A percentile compares a stretch with the other conserved stretches of the same genome.
phyloP scores from a whole-genome alignment of 2,113 vertebrate genomes.

The Phalacrocorax aristotelis region DNA sequence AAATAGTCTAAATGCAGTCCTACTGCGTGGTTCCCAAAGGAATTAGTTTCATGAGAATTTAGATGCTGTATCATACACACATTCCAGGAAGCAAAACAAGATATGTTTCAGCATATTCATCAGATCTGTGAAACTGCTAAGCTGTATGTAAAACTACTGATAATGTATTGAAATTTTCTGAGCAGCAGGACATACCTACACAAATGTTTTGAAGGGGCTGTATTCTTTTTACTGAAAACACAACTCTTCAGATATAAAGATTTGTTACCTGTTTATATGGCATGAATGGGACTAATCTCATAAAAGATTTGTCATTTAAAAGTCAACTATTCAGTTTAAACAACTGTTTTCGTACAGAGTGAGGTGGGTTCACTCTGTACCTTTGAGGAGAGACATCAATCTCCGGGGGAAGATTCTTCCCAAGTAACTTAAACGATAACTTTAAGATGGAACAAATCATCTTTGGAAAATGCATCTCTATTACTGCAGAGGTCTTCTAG shows the following conservation, averaged over 20 bases:
- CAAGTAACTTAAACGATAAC: not conserved
- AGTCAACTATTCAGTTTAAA: not conserved
- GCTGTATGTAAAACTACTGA: not conserved
- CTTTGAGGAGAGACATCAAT: not conserved
- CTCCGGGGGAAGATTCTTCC: not conserved
- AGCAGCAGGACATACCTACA: not conserved
- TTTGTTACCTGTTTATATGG: not conserved
- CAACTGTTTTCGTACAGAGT: not conserved
- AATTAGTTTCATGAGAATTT: not conserved
- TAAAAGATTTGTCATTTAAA: not conserved
- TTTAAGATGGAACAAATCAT: not conserved
- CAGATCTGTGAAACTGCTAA: not conserved
- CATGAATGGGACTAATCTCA: not conserved
- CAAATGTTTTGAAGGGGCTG: not conserved
- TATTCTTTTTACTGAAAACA: not conserved
- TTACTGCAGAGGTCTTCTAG: not conserved
- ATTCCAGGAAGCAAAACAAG: not conserved
- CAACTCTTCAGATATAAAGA: not conserved
- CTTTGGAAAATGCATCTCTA: not conserved
- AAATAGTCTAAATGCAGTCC: slow-evolving; percentile 4
- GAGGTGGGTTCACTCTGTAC: not conserved
- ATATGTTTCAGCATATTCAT: not conserved
- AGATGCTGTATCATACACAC: not conserved
- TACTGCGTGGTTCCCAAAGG: not conserved
- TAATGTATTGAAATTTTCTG: not conserved